Evolutionary conservation across 92 coral and sea anemone genomes (phyloP).

Genomic region (Montipora capitata): DNA sequence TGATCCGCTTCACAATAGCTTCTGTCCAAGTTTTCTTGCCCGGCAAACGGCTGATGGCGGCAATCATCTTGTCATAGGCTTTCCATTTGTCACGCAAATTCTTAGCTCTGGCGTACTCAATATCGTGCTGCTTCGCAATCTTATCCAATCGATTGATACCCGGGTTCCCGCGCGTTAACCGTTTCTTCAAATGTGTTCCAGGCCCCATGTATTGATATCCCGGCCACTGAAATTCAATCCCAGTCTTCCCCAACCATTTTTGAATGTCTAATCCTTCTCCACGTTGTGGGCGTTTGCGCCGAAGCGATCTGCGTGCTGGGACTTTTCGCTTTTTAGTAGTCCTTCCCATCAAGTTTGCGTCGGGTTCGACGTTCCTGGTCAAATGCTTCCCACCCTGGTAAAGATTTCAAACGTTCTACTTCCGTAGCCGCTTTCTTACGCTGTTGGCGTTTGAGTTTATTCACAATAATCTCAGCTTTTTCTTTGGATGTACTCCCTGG

Average conservation of each 20-base stretch:
- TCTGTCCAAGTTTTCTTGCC: not conserved
- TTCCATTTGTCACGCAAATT: not conserved
- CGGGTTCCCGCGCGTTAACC: not conserved
- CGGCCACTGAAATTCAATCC: too few species aligned
- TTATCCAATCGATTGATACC: not conserved
- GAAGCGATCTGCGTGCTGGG: not conserved
- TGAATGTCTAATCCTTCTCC: not conserved
- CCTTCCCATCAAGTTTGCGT: not conserved
- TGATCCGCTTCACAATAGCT: not conserved
- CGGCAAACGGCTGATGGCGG: not conserved
- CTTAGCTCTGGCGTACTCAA: not conserved
- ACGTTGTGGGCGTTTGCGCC: not conserved
- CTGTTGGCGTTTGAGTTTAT: too few species aligned
- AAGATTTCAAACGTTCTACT: not conserved
- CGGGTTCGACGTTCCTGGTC: not conserved
- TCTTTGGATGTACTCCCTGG: too few species aligned
- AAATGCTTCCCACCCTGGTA: not conserved
- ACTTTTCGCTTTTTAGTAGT: not conserved
- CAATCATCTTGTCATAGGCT: constrained; percentile 2
- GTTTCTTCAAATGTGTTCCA: not conserved
- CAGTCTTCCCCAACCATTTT: not conserved
- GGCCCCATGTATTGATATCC: not conserved
- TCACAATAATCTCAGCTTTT: too few species aligned
- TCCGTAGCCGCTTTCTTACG: not conserved
- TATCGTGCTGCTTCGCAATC: not conserved